These are phyloP conservation scores for Silurus meridionalis DNA, from an alignment of 2,113 vertebrate species.

Conservation along the genomic window DNA sequence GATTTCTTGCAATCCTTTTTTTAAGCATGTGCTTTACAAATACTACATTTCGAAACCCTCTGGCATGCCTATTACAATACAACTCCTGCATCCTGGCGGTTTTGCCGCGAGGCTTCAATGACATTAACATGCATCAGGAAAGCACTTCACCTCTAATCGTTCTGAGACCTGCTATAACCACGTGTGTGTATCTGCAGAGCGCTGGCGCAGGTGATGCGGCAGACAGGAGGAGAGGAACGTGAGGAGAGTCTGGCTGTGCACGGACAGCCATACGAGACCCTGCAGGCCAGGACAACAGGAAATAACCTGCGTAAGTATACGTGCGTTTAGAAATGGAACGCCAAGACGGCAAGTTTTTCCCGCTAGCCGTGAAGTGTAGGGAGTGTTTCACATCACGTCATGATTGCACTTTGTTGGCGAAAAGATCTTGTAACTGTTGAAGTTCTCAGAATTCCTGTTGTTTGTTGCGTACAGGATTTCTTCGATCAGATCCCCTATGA, in stretches of 20 bases:
- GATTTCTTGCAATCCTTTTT: not conserved
- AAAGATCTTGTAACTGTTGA: not conserved
- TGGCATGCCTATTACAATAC: not conserved
- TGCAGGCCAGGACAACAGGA: constrained; percentile 79
- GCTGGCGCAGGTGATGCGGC: constrained; percentile 93
- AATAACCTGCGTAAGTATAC: constrained; percentile 93
- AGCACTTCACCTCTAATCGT: constrained; percentile 2
- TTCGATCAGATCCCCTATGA: not conserved
- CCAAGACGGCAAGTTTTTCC: not conserved
- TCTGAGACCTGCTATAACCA: constrained; percentile 22
- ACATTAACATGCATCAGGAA: not conserved
- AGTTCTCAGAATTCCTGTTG: not conserved
- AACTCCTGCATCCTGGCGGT: not conserved
- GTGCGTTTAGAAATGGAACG: not conserved
- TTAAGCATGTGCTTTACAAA: not conserved
- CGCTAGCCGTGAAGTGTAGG: not conserved
- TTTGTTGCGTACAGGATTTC: not conserved
- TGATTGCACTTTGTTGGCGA: not conserved
- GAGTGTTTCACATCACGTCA: not conserved
- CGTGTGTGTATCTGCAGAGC: constrained; percentile 76
- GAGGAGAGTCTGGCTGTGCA: constrained; percentile 86
- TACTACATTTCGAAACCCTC: not conserved
- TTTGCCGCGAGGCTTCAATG: not conserved
- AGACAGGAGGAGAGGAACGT: constrained; percentile 85
- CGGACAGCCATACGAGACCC: constrained; percentile 88